Base-by-base conservation (phyloP, 1,140 invertebrate species). In the Uloborus diversus region DNA sequence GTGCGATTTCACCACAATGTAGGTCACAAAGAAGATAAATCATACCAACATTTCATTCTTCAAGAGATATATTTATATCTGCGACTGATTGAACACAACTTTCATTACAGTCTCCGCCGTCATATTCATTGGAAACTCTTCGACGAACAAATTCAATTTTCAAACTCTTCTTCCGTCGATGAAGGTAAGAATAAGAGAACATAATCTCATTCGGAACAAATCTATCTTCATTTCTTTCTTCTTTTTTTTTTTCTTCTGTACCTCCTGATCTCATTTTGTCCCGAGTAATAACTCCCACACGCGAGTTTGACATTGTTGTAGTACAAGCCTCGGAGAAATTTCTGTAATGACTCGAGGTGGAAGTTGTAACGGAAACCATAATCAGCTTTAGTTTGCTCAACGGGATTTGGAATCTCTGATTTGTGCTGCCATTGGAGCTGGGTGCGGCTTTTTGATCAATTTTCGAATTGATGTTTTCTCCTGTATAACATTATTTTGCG, bases 291-390 rank as follows among this genome's bases (percentile, higher is more conserved):
- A 3, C 25, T 23, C 11, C 9, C 9, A 28, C 56, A 59, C 56
- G 56, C 56, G 11, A 59, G 11, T 27, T 25, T 30, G 17, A 13
- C 25, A 28, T 30, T 30, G 32, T 30, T 59, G 13, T 59, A 59
- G 32, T 59, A 23, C 56, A 25, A 59, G 32, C 13, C 25, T 20
- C 25, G 11, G 23, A 27, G 11, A 59, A 13, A 30, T 28, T 59
- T 59, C n/a, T 13, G 32, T 59, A 28, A 59, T 28, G 56, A 59
- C 11, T 5, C n/a, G 30, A n/a, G 2, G 2, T 57, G 56, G 70
- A 62, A 62, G 57, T 75, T 64, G 71, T 64, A 64, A 75, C 37
- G 71, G 71, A 75, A 75, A 28, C 51, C 30, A 33, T 75, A 64
- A 75, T 75, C 59, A 75, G 71, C 42, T 71, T 71, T 71, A n/a